phyloP scores from a whole-genome alignment of 2,888 invertebrate species.

The Drosophila parthenogenetica region DNA sequence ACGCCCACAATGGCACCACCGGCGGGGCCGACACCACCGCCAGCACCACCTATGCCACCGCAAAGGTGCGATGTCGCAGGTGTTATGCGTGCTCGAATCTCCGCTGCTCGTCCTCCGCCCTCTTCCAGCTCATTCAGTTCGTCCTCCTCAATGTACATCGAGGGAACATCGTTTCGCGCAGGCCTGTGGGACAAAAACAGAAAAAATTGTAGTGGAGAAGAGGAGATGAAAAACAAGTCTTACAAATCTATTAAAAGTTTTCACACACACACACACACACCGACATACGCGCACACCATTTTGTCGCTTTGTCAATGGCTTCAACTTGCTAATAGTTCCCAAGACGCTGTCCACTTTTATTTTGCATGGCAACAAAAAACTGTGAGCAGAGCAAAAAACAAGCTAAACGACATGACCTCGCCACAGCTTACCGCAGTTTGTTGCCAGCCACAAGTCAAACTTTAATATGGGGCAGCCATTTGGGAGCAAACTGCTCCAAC shows the following conservation, averaged over 20 bases:
- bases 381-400: slow-evolving; percentile 17
- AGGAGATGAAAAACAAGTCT: slow-evolving; percentile 43
- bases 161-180: slow-evolving; percentile 85
- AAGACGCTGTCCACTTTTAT: slow-evolving; percentile 24
- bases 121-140: slow-evolving; percentile 84
- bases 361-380: slow-evolving; percentile 27
- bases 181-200: slow-evolving; percentile 74
- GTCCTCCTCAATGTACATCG: slow-evolving; percentile 85
- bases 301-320: slow-evolving; percentile 16
- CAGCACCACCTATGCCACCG: slow-evolving; percentile 31
- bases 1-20: slow-evolving; percentile 63
- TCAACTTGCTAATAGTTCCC: slow-evolving; percentile 70
- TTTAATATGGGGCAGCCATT: slow-evolving; percentile 13
- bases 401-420: slow-evolving; percentile 26
- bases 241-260: slow-evolving; percentile 70
- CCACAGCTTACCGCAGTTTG: neutral
- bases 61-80: slow-evolving; percentile 74
- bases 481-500: slow-evolving; percentile 46
- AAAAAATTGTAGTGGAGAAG: slow-evolving; percentile 1
- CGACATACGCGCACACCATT: neutral
- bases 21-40: slow-evolving; percentile 27
- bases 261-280: slow-evolving; percentile 23
- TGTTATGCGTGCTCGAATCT: slow-evolving; percentile 77
- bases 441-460: slow-evolving; percentile 36
- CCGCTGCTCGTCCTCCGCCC: slow-evolving; percentile 80